Evolutionary conservation across 2,888 invertebrate species (phyloP).

Genomic region (Zaprionus bogoriensis): DNA sequence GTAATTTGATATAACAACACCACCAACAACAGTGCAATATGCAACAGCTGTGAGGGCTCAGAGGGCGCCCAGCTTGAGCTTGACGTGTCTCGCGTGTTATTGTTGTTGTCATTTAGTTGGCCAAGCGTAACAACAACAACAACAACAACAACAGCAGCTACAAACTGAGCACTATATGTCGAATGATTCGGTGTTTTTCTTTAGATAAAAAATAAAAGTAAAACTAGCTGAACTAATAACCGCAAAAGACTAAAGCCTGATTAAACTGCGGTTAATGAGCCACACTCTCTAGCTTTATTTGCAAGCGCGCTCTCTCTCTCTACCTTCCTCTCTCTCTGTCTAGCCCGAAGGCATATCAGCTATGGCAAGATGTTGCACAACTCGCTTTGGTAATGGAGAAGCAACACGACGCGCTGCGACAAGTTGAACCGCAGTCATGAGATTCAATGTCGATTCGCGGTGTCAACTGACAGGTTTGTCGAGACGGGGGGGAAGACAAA

Average conservation of each 20-base stretch:
- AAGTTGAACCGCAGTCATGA: constrained; percentile 35
- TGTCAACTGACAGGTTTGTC: constrained; percentile 1
- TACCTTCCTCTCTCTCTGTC: not conserved
- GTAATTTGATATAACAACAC: constrained; percentile 42
- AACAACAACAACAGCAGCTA: no score
- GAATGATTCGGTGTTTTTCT: constrained; percentile 18
- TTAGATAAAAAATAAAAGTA: constrained; percentile 37
- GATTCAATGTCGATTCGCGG: constrained; percentile 19
- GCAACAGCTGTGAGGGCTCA: constrained; percentile 21
- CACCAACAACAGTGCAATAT: constrained; percentile 22
- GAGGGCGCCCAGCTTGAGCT: constrained; percentile 6
- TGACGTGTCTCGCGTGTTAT: not conserved
- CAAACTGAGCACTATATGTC: constrained; percentile 7
- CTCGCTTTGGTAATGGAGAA: constrained; percentile 39
- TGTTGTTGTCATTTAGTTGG: constrained; percentile 28
- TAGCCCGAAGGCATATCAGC: constrained; percentile 49
- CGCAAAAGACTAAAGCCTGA: constrained; percentile 63
- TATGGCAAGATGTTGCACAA: constrained; percentile 49
- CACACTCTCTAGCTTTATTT: constrained; percentile 9
- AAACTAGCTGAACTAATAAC: constrained; percentile 68
- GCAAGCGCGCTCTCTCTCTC: not conserved
- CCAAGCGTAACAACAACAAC: constrained; percentile 50
- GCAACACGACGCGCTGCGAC: no score
- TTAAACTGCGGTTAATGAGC: constrained; percentile 77
- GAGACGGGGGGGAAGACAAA: not conserved